These are phyloP conservation scores for Crambe crambe DNA, from an alignment of 37 sponge, comb jelly and placozoan species.

Conservation along the genomic window DNA sequence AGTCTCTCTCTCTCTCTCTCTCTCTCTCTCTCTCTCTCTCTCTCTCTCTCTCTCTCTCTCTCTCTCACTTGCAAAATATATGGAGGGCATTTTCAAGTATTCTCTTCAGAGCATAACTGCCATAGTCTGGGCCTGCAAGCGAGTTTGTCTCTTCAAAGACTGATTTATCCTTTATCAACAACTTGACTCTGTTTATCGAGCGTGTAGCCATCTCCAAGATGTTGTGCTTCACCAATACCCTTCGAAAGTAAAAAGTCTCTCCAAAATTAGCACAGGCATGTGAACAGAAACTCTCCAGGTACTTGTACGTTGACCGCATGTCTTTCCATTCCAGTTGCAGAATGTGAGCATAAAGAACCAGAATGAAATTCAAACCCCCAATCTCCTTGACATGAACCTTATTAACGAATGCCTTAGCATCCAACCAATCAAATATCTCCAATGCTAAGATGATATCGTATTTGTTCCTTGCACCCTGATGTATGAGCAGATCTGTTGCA, in stretches of 20 bases:
- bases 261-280: conserved; percentile 18
- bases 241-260: conserved; percentile 16
- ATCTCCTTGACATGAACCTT: conserved; percentile 18
- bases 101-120: background rate
- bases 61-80: conserved; percentile 1
- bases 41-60: too few species aligned
- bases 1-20: too few species aligned
- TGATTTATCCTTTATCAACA: background rate
- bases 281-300: conserved; percentile 11
- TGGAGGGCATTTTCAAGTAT: conserved; percentile 19
- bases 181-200: background rate
- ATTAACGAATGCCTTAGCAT: conserved; percentile 9
- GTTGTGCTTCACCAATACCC: background rate
- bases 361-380: conserved; percentile 9
- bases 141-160: background rate
- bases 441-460: background rate
- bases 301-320: conserved; percentile 12
- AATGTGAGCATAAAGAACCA: background rate
- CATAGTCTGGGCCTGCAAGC: background rate
- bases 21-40: too few species aligned
- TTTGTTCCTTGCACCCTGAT: background rate
- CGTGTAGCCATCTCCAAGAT: conserved; percentile 12
- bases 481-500: background rate
- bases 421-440: conserved; percentile 18
- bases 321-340: conserved; percentile 5